Evolutionary conservation across 2,797 vertebrate species (phyloP).

Genomic region (Molothrus aeneus): DNA sequence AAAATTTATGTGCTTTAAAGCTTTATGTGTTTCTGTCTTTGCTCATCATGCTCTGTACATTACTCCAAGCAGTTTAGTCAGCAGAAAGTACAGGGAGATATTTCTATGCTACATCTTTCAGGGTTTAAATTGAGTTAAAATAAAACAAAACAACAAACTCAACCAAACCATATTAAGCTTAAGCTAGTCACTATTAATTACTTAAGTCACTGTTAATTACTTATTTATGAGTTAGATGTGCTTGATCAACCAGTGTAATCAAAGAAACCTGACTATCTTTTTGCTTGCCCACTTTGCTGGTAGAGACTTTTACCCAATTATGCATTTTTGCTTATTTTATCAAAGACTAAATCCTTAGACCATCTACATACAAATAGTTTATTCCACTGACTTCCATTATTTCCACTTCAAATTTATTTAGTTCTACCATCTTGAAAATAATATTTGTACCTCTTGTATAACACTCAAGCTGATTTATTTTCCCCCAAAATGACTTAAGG

Average conservation of each 20-base stretch:
- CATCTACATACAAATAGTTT: neutral
- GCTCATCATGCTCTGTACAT: neutral
- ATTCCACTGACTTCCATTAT: neutral
- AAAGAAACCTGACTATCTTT: neutral
- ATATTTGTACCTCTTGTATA: neutral
- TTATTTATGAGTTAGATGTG: neutral
- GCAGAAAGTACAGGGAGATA: neutral
- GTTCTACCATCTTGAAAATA: neutral
- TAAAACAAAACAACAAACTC: neutral
- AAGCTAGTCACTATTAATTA: neutral
- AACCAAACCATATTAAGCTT: neutral
- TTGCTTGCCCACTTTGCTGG: neutral
- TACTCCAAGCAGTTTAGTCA: neutral
- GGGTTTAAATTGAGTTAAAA: neutral
- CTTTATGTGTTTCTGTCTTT: neutral
- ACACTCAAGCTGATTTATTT: neutral
- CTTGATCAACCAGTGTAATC: neutral
- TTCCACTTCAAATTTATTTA: neutral
- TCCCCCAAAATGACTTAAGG: neutral
- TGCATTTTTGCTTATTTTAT: neutral
- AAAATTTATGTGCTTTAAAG: neutral
- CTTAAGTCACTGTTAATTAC: neutral
- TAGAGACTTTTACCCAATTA: neutral
- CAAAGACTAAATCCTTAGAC: neutral
- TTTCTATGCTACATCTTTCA: neutral